These are phyloP conservation scores for Poeciliopsis prolifica DNA, from an alignment of 2,113 vertebrate genomes.

Conservation along the genomic window DNA sequence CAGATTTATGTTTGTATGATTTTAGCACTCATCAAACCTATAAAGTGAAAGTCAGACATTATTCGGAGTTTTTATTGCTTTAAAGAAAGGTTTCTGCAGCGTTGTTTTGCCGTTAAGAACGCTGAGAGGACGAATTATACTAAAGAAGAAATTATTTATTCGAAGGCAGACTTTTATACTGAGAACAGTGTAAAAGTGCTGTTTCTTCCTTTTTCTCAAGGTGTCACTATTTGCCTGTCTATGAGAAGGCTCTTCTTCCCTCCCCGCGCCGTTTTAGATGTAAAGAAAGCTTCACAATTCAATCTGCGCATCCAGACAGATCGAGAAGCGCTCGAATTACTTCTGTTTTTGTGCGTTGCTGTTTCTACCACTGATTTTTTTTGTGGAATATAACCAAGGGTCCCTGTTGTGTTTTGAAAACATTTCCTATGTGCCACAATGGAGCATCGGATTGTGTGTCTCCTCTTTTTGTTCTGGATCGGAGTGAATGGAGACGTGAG, in stretches of 20 bases:
- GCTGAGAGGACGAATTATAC: no score
- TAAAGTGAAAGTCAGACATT: no score
- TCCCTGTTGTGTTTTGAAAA: accelerated
- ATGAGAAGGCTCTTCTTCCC: slow-evolving; percentile 8
- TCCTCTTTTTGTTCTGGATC: slow-evolving; percentile 21
- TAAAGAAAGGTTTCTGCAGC: no score
- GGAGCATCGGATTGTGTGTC: not conserved
- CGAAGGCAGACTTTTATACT: no score
- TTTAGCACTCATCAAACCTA: no score
- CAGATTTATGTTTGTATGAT: no score
- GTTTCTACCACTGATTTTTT: not conserved
- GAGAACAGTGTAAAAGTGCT: not conserved
- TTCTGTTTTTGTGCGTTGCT: not conserved
- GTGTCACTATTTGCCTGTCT: slow-evolving; percentile 39
- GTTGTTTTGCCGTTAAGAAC: no score
- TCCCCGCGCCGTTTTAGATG: not conserved
- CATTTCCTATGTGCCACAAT: not conserved
- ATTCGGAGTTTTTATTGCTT: no score
- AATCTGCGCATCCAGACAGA: not conserved
- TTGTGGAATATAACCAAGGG: not conserved
- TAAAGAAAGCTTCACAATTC: not conserved
- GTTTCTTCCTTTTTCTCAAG: slow-evolving; percentile 17
- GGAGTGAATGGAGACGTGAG: slow-evolving; percentile 61
- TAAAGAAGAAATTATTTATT: no score
- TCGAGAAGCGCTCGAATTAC: not conserved